phyloP scores from a whole-genome alignment of 2,888 invertebrate genomes.

The Rugalucina vietnamica region DNA sequence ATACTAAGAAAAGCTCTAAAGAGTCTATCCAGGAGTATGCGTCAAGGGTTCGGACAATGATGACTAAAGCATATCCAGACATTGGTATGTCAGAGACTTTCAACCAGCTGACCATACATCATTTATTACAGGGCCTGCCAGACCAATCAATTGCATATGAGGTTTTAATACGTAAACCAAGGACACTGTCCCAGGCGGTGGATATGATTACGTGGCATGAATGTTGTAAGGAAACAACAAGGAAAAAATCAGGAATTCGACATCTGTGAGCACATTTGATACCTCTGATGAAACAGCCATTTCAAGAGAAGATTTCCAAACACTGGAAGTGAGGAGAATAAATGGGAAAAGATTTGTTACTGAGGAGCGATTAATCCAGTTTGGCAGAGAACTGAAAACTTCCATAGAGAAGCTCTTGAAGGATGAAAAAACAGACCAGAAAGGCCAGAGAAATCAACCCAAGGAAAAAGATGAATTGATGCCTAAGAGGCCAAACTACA shows the following conservation, averaged over 20 bases:
- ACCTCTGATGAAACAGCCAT: not conserved
- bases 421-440: too few species aligned
- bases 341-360: slow-evolving; percentile 13
- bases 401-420: too few species aligned
- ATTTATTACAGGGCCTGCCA: slow-evolving; percentile 5
- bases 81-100: not conserved
- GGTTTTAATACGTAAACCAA: not conserved
- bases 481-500: not conserved
- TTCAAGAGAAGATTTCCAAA: too few species aligned
- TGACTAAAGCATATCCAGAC: not conserved
- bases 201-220: slow-evolving; percentile 35
- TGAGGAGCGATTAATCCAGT: slow-evolving; percentile 7
- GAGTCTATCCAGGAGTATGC: not conserved
- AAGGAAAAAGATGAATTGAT: too few species aligned
- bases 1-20: not conserved
- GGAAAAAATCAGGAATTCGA: not conserved
- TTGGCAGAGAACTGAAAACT: too few species aligned
- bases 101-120: not conserved
- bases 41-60: slow-evolving; percentile 20
- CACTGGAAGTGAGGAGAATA: not conserved
- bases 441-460: too few species aligned
- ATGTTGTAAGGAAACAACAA: slow-evolving; percentile 12
- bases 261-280: not conserved
- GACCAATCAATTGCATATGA: slow-evolving; percentile 39
- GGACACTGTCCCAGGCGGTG: slow-evolving; percentile 11